These are phyloP conservation scores for Caracal caracal DNA, from an alignment of 2,113 vertebrate species.

Conservation along the genomic window DNA sequence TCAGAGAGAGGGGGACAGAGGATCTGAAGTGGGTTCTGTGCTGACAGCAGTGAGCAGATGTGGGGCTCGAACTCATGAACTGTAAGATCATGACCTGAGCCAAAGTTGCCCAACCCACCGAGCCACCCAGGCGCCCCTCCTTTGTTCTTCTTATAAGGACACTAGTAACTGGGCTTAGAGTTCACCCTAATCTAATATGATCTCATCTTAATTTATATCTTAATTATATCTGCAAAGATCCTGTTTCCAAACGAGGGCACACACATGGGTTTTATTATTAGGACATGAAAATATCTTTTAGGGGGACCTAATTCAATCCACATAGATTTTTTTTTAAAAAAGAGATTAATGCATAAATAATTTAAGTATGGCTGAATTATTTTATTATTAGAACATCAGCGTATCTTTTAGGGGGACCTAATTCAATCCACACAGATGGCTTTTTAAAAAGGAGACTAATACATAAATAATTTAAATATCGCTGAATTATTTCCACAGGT, in stretches of 20 bases:
- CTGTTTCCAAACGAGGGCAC: not conserved
- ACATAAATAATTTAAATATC: not conserved
- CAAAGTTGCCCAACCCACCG: too few species aligned
- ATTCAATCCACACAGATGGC: not conserved
- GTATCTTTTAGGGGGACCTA: not conserved
- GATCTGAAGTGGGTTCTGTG: too few species aligned
- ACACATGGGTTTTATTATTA: not conserved
- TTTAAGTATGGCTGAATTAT: not conserved
- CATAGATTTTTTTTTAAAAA: not conserved
- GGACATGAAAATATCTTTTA: not conserved
- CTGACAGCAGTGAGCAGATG: too few species aligned
- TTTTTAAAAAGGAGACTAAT: not conserved
- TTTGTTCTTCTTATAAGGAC: not conserved
- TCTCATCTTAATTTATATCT: not conserved
- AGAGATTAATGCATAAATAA: not conserved
- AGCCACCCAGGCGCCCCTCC: too few species aligned
- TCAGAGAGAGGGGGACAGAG: too few species aligned
- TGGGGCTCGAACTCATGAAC: too few species aligned
- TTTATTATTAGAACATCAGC: not conserved
- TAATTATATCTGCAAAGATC: not conserved
- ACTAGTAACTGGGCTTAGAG: not conserved
- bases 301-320: not conserved
- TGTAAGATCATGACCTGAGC: too few species aligned
- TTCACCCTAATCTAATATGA: not conserved
- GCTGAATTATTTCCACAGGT: not conserved